Conservation (phyloP, 2,113 vertebrate species). For the Ictidomys tridecemlineatus region DNA sequence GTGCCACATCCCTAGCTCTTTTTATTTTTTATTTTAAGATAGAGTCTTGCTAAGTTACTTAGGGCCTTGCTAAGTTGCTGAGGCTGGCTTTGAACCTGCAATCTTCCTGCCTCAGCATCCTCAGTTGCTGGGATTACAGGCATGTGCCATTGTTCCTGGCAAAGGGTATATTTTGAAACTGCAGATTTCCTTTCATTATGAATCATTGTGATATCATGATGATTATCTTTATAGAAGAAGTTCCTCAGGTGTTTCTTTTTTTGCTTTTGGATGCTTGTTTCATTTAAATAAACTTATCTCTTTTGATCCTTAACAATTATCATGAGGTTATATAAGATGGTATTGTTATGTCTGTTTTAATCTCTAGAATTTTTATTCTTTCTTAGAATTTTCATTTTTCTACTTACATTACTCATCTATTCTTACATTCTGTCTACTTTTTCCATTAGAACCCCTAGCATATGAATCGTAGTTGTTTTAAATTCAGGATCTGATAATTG, state of each 20-base stretch:
- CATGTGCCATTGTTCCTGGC: no score
- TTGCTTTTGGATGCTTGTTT: neutral
- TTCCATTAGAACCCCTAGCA: neutral
- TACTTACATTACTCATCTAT: neutral
- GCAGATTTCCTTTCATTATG: neutral
- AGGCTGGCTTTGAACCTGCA: no score
- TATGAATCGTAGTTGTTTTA: neutral
- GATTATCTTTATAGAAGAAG: neutral
- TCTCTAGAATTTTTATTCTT: neutral
- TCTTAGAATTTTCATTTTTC: neutral
- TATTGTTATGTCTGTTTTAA: neutral
- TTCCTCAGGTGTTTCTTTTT: constrained; percentile 14
- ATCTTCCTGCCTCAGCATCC: no score
- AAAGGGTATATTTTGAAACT: neutral
- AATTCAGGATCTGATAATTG: neutral
- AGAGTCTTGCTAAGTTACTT: no score
- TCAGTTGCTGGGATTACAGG: no score
- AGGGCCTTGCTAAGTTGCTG: no score
- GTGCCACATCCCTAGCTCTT: no score
- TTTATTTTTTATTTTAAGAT: no score
- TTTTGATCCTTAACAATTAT: neutral
- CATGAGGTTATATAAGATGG: neutral
- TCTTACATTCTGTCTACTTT: neutral
- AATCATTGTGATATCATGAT: neutral
- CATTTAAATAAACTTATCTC: neutral